Conservation (phyloP, 2,797 vertebrate species). For the Bucorvus abyssinicus region DNA sequence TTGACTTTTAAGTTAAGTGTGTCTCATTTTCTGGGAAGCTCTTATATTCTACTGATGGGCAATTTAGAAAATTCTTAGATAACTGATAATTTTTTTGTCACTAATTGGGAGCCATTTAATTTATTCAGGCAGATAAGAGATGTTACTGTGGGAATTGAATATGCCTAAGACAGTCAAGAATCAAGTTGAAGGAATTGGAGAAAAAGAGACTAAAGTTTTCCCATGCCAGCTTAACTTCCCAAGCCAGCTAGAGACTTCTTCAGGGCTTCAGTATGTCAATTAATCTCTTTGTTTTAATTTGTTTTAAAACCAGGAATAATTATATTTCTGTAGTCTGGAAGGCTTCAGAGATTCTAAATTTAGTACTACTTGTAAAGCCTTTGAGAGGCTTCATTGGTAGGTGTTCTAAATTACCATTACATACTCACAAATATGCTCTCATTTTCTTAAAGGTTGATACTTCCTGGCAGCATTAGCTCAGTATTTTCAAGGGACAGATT, state of each 20-base stretch:
- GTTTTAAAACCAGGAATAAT: neutral
- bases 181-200: neutral
- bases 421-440: neutral
- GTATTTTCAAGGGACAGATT: neutral
- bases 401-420: neutral
- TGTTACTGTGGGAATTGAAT: neutral
- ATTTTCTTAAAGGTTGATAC: conserved; percentile 18
- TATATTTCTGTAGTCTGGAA: neutral
- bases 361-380: neutral
- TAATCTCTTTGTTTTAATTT: neutral
- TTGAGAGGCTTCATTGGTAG: neutral
- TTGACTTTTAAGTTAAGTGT: neutral
- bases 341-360: neutral
- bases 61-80: conserved; percentile 9
- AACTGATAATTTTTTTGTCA: neutral
- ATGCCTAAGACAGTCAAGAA: neutral
- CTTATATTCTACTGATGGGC: neutral
- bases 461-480: neutral
- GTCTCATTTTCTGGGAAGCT: neutral
- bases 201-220: neutral
- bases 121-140: conserved; percentile 8
- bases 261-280: neutral
- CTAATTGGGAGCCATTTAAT: neutral
- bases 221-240: neutral
- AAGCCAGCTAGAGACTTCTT: neutral